phyloP scores from a whole-genome alignment of 2,113 vertebrate genomes.

The Caracal caracal region DNA sequence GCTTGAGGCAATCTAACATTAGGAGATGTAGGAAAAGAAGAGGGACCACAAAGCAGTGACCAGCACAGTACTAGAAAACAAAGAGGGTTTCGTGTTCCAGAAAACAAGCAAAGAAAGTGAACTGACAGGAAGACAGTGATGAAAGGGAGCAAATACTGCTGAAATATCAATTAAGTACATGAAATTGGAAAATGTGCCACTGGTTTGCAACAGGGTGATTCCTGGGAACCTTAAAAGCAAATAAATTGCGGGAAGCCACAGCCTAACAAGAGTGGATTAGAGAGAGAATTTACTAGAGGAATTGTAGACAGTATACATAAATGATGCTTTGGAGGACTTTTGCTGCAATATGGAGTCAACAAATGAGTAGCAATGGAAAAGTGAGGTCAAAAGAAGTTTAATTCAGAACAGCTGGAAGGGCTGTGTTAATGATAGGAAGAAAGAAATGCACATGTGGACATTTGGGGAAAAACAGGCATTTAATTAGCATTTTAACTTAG shows the following conservation, averaged over 20 bases:
- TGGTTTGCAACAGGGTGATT: not conserved
- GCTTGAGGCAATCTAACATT: not conserved
- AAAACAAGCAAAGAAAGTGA: not conserved
- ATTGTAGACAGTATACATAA: not conserved
- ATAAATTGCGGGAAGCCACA: fast-evolving
- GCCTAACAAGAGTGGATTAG: not conserved
- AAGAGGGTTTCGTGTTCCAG: not conserved
- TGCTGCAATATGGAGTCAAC: not conserved
- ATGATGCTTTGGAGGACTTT: not conserved
- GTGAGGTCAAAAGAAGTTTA: not conserved
- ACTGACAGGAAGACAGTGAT: no score
- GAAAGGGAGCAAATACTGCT: not conserved
- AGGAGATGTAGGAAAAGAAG: not conserved
- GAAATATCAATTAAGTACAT: not conserved
- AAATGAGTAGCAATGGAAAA: not conserved
- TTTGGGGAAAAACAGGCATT: not conserved
- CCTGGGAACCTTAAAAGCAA: not conserved
- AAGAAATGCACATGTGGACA: not conserved
- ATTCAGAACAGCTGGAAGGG: not conserved
- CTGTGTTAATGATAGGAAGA: not conserved
- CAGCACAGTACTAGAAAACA: not conserved
- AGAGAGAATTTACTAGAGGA: not conserved
- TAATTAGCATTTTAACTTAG: not conserved
- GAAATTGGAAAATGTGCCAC: not conserved
- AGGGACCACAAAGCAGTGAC: not conserved